Conservation (phyloP, 2,888 invertebrate genomes). For the Boloria euphrosyne region DNA sequence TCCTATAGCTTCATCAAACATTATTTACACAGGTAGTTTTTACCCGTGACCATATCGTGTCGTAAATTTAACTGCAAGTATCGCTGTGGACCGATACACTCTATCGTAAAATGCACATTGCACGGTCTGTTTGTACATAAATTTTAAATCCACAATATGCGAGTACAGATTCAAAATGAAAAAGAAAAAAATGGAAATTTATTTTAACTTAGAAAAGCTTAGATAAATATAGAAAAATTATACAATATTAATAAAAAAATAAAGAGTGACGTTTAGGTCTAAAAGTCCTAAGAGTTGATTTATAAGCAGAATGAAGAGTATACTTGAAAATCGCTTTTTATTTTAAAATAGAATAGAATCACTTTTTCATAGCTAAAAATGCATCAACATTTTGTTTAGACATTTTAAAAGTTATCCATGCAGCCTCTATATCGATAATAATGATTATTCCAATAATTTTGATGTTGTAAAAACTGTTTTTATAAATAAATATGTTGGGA, state of each 20-base stretch:
- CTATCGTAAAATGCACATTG: conserved; percentile 49
- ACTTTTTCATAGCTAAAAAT: too few relatives aligned
- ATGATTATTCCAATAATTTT: too few relatives aligned
- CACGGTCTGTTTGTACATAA: conserved; percentile 44
- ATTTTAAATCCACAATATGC: conserved; percentile 33
- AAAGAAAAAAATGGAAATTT: conserved; percentile 11
- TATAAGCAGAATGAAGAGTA: too few relatives aligned
- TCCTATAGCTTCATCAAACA: conserved; percentile 29
- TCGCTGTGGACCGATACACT: conserved; percentile 41
- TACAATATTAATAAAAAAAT: neutral
- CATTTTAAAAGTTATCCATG: too few relatives aligned
- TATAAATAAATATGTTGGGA: too few relatives aligned
- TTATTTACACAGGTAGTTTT: conserved; percentile 38
- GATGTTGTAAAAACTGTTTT: too few relatives aligned
- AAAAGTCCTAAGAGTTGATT: too few relatives aligned
- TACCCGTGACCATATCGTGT: conserved; percentile 39
- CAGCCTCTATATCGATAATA: too few relatives aligned
- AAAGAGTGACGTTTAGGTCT: too few relatives aligned
- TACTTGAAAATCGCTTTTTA: too few relatives aligned
- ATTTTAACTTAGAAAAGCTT: neutral
- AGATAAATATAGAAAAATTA: conserved; percentile 1
- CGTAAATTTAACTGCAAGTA: conserved; percentile 44
- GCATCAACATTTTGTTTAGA: too few relatives aligned
- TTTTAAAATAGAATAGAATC: too few relatives aligned
- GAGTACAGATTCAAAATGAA: conserved; percentile 21